A percentile compares a stretch with the other conserved stretches of the same genome.
phyloP scores from a whole-genome alignment of 2,113 vertebrate species.

The Arothron firmamentum region DNA sequence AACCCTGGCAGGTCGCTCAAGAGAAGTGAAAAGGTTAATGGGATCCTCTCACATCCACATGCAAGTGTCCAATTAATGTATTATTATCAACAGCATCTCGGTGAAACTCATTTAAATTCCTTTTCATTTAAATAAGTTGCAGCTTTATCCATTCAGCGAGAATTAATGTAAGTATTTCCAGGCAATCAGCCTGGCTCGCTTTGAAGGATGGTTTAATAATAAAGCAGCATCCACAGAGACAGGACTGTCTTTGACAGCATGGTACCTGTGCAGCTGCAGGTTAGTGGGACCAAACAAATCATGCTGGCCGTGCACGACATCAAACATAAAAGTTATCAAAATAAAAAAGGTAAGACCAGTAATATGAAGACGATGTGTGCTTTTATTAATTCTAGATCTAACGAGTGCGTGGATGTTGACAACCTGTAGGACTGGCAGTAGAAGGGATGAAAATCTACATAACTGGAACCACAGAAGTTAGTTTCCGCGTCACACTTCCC shows the following conservation, averaged over 20 bases:
- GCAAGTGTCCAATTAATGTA: slow-evolving; percentile 29
- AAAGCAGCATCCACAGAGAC: slow-evolving; percentile 8
- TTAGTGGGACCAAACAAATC: too few relatives aligned
- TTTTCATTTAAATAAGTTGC: slow-evolving; percentile 20
- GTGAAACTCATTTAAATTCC: slow-evolving; percentile 52
- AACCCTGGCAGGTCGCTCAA: slow-evolving; percentile 19
- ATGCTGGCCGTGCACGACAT: too few relatives aligned
- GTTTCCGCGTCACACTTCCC: too few relatives aligned
- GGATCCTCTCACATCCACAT: slow-evolving; percentile 16
- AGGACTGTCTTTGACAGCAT: slow-evolving; percentile 36
- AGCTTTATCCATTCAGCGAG: slow-evolving; percentile 18
- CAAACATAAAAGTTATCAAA: too few relatives aligned
- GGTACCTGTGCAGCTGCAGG: slow-evolving; percentile 6
- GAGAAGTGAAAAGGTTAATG: slow-evolving; percentile 34
- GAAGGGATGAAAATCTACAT: too few relatives aligned
- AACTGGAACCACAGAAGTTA: too few relatives aligned
- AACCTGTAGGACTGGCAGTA: too few relatives aligned
- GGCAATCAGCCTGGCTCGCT: slow-evolving; percentile 37
- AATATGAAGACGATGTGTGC: too few relatives aligned
- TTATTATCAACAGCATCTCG: slow-evolving; percentile 49
- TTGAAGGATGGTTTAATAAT: slow-evolving; percentile 29
- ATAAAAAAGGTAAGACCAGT: too few relatives aligned
- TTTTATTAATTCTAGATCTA: too few relatives aligned
- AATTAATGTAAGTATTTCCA: slow-evolving; percentile 37
- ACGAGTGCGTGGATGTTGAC: too few relatives aligned